A percentile compares a stretch with the other conserved stretches of the same genome.
phyloP scores from a whole-genome alignment of 2,797 vertebrate species.

The Margarornis squamiger region DNA sequence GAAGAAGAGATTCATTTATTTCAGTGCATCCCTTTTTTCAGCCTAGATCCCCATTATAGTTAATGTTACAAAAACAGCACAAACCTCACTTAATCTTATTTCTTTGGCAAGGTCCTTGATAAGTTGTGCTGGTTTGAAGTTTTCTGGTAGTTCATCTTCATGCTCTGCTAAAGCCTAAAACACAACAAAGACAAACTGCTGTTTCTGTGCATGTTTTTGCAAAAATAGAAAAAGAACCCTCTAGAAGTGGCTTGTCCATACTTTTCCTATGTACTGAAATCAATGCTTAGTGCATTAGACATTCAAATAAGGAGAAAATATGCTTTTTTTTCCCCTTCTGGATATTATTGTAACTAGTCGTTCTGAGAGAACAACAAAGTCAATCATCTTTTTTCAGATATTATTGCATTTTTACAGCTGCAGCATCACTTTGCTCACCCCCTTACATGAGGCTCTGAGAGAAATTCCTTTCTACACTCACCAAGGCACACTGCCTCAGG shows the following conservation, averaged over 20 bases:
- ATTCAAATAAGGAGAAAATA: not conserved
- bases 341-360: not conserved
- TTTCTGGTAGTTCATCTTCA: slow-evolving; percentile 97
- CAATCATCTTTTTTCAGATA: not conserved
- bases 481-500: not conserved
- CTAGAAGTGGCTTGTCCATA: not conserved
- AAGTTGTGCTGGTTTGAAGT: slow-evolving; percentile 97
- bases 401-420: not conserved
- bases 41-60: not conserved
- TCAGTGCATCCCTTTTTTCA: not conserved
- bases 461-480: not conserved
- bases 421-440: not conserved
- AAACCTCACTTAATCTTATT: slow-evolving; percentile 96
- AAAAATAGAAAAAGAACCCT: not conserved
- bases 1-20: not conserved
- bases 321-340: not conserved
- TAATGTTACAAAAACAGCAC: slow-evolving; percentile 8
- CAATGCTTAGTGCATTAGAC: not conserved
- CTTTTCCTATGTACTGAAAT: not conserved
- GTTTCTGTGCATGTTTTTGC: not conserved
- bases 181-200: not conserved
- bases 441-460: not conserved
- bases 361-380: not conserved
- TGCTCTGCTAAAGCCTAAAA: slow-evolving; percentile 93
- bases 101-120: slow-evolving; percentile 99